Evolutionary conservation across 2,888 invertebrate species (phyloP).

Genomic region (Acholoe squamosa): DNA sequence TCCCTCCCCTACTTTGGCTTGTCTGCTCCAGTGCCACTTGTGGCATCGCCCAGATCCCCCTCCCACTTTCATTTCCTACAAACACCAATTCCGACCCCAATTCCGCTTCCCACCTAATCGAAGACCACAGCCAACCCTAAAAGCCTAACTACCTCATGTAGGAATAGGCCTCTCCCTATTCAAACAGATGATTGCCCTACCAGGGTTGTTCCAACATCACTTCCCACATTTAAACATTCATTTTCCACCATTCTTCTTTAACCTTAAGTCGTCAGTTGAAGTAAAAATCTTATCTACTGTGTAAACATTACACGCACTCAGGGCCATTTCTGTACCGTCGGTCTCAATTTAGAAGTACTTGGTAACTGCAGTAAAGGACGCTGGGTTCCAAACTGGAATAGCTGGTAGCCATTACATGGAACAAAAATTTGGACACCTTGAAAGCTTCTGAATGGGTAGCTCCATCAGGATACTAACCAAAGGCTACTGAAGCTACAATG

Average conservation of each 20-base stretch:
- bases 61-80: background rate
- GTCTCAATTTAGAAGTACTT: too few species aligned
- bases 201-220: background rate
- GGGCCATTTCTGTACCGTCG: background rate
- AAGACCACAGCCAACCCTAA: background rate
- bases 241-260: too few species aligned
- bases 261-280: background rate
- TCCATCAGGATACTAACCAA: too few species aligned
- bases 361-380: too few species aligned
- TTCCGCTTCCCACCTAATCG: background rate
- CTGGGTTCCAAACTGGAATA: too few species aligned
- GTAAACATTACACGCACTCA: background rate
- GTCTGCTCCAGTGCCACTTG: background rate
- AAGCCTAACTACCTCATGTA: background rate
- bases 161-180: background rate
- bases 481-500: too few species aligned
- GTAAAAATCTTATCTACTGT: background rate
- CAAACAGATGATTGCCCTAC: background rate
- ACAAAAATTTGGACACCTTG: too few species aligned
- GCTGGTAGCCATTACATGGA: background rate
- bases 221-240: background rate
- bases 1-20: background rate
- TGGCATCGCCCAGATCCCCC: background rate
- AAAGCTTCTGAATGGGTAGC: too few species aligned
- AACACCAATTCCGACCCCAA: background rate